Percentiles rank a stretch among this genome's conserved stretches.
Conservation (phyloP, 2,888 invertebrate species). For the Ophraella communa region DNA sequence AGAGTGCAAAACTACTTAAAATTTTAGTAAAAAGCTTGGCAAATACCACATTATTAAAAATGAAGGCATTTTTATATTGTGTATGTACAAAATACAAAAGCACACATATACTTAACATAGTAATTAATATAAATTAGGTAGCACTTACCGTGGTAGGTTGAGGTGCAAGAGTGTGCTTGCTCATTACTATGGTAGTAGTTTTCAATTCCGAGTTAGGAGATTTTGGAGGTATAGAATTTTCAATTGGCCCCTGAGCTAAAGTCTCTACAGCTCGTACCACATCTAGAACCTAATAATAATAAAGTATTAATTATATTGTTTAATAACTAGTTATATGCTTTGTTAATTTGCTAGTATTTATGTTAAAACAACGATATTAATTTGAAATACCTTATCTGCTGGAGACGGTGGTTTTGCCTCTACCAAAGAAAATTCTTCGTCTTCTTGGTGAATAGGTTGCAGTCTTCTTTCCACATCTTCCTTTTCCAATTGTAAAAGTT, state of each 20-base stretch:
- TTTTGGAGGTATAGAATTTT: slow-evolving; percentile 70
- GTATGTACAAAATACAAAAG: slow-evolving; percentile 32
- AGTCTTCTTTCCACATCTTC: slow-evolving; percentile 66
- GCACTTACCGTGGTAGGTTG: slow-evolving; percentile 68
- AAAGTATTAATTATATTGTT: not conserved
- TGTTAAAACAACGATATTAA: too few relatives aligned
- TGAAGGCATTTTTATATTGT: not conserved
- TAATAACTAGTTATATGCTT: too few relatives aligned
- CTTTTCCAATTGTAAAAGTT: slow-evolving; percentile 77
- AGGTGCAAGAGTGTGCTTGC: slow-evolving; percentile 86
- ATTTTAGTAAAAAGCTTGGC: too few relatives aligned
- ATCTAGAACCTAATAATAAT: slow-evolving; percentile 66
- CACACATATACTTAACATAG: slow-evolving; percentile 29
- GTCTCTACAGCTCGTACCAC: slow-evolving; percentile 81
- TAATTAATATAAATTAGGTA: not conserved
- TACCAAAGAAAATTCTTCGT: slow-evolving; percentile 58
- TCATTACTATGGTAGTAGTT: slow-evolving; percentile 93
- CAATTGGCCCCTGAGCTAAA: slow-evolving; percentile 69
- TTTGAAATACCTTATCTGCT: slow-evolving; percentile 78
- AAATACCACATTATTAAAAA: not conserved
- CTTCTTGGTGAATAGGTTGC: slow-evolving; percentile 57
- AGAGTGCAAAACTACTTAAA: too few relatives aligned
- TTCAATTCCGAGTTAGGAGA: slow-evolving; percentile 74
- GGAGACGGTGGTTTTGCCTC: slow-evolving; percentile 80
- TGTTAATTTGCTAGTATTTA: too few relatives aligned